Conservation (phyloP, 2,113 vertebrate species). For the Aix galericulata region DNA sequence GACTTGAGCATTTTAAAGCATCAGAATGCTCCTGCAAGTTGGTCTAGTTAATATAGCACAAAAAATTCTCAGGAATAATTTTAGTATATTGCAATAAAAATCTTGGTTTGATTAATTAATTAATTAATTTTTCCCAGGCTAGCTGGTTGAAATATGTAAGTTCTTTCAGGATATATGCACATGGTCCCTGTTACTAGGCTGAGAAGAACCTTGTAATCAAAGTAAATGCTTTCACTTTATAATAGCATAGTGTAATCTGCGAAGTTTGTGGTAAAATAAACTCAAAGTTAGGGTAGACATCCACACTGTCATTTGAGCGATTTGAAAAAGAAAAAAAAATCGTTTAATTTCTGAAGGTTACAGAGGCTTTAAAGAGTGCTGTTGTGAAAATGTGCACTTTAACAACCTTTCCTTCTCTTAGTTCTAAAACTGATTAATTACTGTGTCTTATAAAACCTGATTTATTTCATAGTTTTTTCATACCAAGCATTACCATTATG, state of each 20-base stretch:
- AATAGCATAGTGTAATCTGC: not conserved
- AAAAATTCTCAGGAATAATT: not conserved
- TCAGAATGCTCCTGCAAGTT: not conserved
- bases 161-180: not conserved
- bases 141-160: not conserved
- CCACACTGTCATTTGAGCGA: not conserved
- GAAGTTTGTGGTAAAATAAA: not conserved
- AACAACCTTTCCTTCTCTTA: conserved; percentile 42
- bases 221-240: not conserved
- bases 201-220: not conserved
- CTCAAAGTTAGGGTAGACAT: not conserved
- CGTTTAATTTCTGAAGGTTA: not conserved
- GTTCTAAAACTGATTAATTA: conserved; percentile 80
- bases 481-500: conserved; percentile 81
- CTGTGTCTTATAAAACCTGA: conserved; percentile 81
- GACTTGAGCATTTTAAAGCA: not conserved
- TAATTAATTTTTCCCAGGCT: not conserved
- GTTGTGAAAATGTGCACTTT: conserved; percentile 33
- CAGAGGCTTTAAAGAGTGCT: conserved; percentile 6
- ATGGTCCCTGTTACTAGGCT: fast-evolving
- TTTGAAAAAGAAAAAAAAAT: not conserved
- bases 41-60: not conserved
- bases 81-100: not conserved
- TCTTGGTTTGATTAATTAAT: not conserved
- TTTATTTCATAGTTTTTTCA: conserved; percentile 84